Base-by-base conservation (phyloP, 2,888 invertebrate species). In the Busseola fusca region DNA sequence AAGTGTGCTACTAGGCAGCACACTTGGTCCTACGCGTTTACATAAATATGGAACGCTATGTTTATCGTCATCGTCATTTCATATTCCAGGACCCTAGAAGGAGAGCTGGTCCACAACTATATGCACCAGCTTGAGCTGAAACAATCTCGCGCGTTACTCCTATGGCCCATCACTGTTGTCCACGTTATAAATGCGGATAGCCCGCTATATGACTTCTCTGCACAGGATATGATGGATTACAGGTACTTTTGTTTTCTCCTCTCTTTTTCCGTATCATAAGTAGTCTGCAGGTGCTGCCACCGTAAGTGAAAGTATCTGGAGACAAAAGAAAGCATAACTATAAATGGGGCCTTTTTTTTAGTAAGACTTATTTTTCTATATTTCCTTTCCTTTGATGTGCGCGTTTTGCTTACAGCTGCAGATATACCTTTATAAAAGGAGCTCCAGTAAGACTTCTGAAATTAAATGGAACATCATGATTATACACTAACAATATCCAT, bases 111-210 rank as follows among this genome's bases (percentile, higher is more conserved):
- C 9, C 96, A 97, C 30, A 97, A 98, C 91, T 97, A 97, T 87
- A 97, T 98, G 85, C 97, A 97, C 83, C 97, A 97, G 83, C 93
- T 98, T 63, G 96, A 96, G 79, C 90, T 97, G 77, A 96, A 96
- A 88, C 96, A 97, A 75, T 96, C 96, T 64, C 97, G 97, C 0
- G 97, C 97, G 50, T 97, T 98, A 86, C 96, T 98, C 58, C 96
- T 98, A 54, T 99, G 98, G 98, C 99, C 99, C 0, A 97, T 98
- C 86, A 98, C 98, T 2, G 97, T 99, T 16, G 97, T 98, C 18
- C 99, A 99, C 91, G 96, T 96, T 73, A 98, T 99, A 79, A 97
- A 98, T 87, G 96, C 95, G 16, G 90, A 92, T 37, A 98, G 98
- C 87, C 99, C 99, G 0, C 96, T 99, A 62, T 98, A 96, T 91